Base-by-base conservation (phyloP, 2,888 invertebrate species). In the Girardia tigrina region DNA sequence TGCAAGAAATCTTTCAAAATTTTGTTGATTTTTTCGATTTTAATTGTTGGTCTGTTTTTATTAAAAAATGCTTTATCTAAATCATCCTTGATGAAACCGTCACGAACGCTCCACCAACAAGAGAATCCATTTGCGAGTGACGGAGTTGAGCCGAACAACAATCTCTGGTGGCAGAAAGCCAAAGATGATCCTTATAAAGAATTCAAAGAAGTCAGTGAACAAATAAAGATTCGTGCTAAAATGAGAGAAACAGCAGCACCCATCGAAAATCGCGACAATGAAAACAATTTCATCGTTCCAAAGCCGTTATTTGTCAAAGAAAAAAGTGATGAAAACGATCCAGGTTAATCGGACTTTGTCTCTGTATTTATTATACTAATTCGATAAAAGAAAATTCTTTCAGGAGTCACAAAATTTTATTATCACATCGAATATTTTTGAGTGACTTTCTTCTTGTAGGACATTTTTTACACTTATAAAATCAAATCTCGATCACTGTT, bases 271-370 rank as follows among this genome's bases (percentile, higher is more conserved):
- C 20, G 4, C 23, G n/a, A 20, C 23, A 23, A 56, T 56, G 8
- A 4, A 2, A 56, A 56, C 23, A 56, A 56, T 56, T 56, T 56
- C 23, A 56, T 20, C 23, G 56, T 56, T 56, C 56, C 56, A 2
- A 56, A n/a, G n/a, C 56, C 56, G n/a, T 56, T 56, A 56, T 20
- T 56, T 56, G 56, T 56, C 8, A 56, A 56, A 56, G 56, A 56
- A 56, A 56, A 56, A 56, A 4, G n/a, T 2, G n/a, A 56, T 16
- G 56, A 16, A 56, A 56, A 56, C n/a, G 56, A 23, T 56, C 56
- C 56, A 8, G 56, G 56, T 56, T 20, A 56, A 8, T n/a, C 4
- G n/a, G n/a, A n/a, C n/a, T n/a, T n/a, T n/a, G n/a, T n/a, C n/a
- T n/a, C n/a, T n/a, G n/a, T n/a, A n/a, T n/a, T n/a, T n/a, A n/a